A percentile compares a stretch with the other conserved stretches of the same genome.
Conservation (phyloP, 1,140 invertebrate genomes). For the Tetramorium simillimum region DNA sequence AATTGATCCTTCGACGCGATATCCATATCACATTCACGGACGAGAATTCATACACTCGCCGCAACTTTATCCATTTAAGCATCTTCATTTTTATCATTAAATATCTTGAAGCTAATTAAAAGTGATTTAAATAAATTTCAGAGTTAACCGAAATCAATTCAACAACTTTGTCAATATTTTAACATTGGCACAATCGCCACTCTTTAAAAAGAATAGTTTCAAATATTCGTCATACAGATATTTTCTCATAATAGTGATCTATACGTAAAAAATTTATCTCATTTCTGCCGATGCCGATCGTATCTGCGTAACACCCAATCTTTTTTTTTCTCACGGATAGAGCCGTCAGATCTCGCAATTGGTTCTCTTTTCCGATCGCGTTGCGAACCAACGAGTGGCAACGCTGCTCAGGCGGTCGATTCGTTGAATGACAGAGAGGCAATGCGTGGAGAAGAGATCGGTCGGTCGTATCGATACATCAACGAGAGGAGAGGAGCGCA, state of each 20-base stretch:
- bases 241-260: neutral
- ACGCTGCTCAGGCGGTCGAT: constrained; percentile 2
- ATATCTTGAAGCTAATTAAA: neutral
- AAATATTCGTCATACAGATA: neutral
- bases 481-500: constrained; percentile 28
- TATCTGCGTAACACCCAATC: constrained; percentile 6
- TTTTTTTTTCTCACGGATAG: constrained; percentile 35
- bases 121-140: neutral
- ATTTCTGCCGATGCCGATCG: neutral
- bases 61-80: neutral
- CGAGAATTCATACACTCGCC: neutral
- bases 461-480: constrained; percentile 50
- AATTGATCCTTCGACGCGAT: constrained; percentile 16
- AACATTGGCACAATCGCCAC: neutral
- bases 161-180: neutral
- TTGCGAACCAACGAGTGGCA: constrained; percentile 1
- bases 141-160: neutral
- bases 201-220: neutral
- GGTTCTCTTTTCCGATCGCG: constrained; percentile 16
- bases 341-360: constrained; percentile 38
- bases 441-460: constrained; percentile 27
- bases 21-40: neutral
- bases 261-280: neutral
- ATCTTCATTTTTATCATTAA: neutral
- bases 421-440: constrained; percentile 48